These are phyloP conservation scores for Phasianus colchicus DNA, from an alignment of 2,113 vertebrate genomes.

Conservation along the genomic window DNA sequence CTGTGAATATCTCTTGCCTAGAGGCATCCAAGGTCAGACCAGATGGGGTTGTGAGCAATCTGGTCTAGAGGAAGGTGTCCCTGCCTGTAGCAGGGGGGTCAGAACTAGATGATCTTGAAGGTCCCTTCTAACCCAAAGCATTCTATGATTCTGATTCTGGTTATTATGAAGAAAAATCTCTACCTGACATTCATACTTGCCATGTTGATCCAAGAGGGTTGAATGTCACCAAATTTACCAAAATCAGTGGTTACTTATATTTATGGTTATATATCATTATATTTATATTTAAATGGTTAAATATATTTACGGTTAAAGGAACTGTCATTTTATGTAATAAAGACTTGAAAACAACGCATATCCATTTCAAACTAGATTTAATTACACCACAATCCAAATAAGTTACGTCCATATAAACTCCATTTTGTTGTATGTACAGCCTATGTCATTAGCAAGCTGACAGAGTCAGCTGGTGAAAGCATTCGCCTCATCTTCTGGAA, in stretches of 20 bases:
- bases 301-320: background rate
- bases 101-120: too few species aligned
- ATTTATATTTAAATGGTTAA: too few species aligned
- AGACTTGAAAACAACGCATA: conserved; percentile 50
- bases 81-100: too few species aligned
- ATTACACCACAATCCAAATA: conserved; percentile 65
- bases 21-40: too few species aligned
- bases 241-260: background rate
- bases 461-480: conserved; percentile 23
- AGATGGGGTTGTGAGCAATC: too few species aligned
- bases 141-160: background rate
- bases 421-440: conserved; percentile 56
- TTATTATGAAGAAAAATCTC: background rate
- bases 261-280: too few species aligned
- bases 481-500: conserved; percentile 60
- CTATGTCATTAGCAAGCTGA: conserved; percentile 33
- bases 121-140: too few species aligned
- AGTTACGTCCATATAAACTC: conserved; percentile 71
- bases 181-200: background rate
- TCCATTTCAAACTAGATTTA: conserved; percentile 71
- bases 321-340: background rate
- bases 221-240: background rate
- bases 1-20: too few species aligned
- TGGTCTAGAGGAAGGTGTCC: too few species aligned
- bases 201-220: background rate